Evolutionary conservation across 1,140 invertebrate species (phyloP).

Genomic region (Diprion similis): DNA sequence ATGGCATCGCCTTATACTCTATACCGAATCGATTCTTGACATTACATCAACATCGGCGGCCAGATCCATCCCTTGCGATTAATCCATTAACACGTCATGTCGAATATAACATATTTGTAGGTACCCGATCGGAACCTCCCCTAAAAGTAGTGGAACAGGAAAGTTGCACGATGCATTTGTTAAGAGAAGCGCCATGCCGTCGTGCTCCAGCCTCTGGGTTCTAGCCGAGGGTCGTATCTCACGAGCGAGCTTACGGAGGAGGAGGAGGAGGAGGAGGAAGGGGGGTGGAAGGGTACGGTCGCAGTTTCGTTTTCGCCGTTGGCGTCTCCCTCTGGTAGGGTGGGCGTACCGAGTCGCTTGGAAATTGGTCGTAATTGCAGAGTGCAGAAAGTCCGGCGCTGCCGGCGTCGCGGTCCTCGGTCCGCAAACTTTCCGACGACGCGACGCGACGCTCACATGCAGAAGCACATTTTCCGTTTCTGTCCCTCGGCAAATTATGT

Average conservation of each 20-base stretch:
- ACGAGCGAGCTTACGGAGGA: background rate
- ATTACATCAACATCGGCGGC: no score
- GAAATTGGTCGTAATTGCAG: conserved; percentile 35
- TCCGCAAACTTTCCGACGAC: conserved; percentile 5
- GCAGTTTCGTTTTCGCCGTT: conserved; percentile 24
- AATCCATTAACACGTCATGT: no score
- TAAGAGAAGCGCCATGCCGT: background rate
- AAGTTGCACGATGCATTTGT: background rate
- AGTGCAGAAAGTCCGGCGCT: conserved; percentile 28
- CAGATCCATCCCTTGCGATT: no score
- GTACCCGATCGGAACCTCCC: background rate
- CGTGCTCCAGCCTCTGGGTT: background rate
- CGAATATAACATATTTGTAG: no score
- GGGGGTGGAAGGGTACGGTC: conserved; percentile 13
- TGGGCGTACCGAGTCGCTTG: conserved; percentile 13
- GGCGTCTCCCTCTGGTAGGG: conserved; percentile 23
- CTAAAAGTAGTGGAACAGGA: background rate
- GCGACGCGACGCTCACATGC: background rate
- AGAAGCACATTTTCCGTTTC: background rate
- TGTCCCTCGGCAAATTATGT: background rate
- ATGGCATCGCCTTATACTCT: no score
- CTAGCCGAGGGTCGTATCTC: background rate
- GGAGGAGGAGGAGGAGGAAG: conserved; percentile 8
- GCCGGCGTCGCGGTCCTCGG: conserved; percentile 14
- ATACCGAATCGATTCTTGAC: no score